Percentiles rank a stretch among this genome's conserved stretches.
phyloP scores from a whole-genome alignment of 1,140 invertebrate genomes.

The Reticulitermes speratus region DNA sequence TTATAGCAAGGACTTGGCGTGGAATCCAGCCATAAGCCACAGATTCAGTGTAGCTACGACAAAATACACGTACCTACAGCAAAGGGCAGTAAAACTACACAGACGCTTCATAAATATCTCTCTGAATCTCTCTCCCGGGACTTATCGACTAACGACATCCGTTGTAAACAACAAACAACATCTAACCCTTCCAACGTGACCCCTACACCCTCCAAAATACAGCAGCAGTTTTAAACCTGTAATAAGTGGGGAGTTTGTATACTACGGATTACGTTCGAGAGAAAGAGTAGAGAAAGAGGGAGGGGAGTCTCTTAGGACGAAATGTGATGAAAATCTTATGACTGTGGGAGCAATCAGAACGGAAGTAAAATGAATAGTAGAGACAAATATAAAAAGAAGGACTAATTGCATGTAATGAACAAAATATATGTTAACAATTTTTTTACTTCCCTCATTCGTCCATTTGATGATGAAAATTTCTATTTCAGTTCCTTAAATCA shows the following conservation, averaged over 20 bases:
- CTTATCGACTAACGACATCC: conserved; percentile 10
- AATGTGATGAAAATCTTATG: too few species aligned
- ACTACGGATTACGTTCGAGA: neutral
- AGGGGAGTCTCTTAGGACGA: too few species aligned
- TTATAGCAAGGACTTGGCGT: neutral
- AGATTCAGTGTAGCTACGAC: neutral
- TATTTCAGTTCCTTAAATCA: too few species aligned
- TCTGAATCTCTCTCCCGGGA: neutral
- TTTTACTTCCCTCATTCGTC: too few species aligned
- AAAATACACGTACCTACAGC: neutral
- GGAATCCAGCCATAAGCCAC: neutral
- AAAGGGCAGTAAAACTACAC: neutral
- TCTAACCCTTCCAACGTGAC: neutral
- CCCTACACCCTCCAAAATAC: neutral
- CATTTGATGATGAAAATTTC: too few species aligned
- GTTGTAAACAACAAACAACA: conserved; percentile 10
- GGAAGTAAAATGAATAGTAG: too few species aligned
- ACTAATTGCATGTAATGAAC: too few species aligned
- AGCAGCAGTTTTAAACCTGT: neutral
- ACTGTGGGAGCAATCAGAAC: too few species aligned
- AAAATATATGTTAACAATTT: too few species aligned
- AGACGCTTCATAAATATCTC: neutral
- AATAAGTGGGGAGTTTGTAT: neutral
- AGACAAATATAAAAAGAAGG: too few species aligned
- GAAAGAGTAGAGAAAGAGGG: too few species aligned